phyloP scores from a whole-genome alignment of 2,113 vertebrate genomes.

The Phyllopteryx taeniolatus region DNA sequence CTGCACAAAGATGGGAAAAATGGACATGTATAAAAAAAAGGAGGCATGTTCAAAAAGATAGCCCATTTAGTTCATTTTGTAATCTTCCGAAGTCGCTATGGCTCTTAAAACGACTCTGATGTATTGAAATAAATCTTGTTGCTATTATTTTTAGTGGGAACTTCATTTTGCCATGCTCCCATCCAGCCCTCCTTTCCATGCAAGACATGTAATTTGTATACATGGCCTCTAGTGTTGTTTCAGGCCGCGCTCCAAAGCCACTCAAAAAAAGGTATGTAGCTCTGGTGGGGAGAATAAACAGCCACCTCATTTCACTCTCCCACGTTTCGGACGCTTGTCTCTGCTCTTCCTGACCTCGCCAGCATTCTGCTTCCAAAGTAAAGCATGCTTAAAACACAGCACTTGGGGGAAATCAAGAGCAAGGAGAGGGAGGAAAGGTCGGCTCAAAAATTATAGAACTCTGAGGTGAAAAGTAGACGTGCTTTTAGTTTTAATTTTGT shows the following conservation, averaged over 20 bases:
- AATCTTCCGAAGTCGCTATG: slow-evolving; percentile 14
- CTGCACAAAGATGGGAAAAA: slow-evolving; percentile 21
- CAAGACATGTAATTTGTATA: slow-evolving; percentile 55
- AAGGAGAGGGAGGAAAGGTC: slow-evolving; percentile 45
- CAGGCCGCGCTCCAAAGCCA: slow-evolving; percentile 68
- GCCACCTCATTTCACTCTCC: slow-evolving; percentile 67
- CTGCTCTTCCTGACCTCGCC: slow-evolving; percentile 57
- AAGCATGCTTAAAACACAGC: slow-evolving; percentile 59
- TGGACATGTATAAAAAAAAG: slow-evolving; percentile 11
- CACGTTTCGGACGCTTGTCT: slow-evolving; percentile 54
- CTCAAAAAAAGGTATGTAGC: slow-evolving; percentile 70
- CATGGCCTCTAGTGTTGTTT: slow-evolving; percentile 62
- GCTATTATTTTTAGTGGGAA: slow-evolving; percentile 41
- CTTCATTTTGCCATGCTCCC: slow-evolving; percentile 33
- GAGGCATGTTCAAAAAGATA: background rate
- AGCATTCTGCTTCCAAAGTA: slow-evolving; percentile 44
- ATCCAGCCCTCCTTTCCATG: slow-evolving; percentile 16
- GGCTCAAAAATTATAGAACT: slow-evolving; percentile 10
- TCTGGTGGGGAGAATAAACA: slow-evolving; percentile 66
- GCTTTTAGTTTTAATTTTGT: background rate
- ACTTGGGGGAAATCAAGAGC: slow-evolving; percentile 67
- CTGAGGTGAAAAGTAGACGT: background rate
- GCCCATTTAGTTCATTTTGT: slow-evolving; percentile 21
- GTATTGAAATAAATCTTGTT: slow-evolving; percentile 11
- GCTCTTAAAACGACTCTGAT: slow-evolving; percentile 12